These are phyloP conservation scores for Desmodus rotundus DNA, from an alignment of 2,113 vertebrate genomes.

Conservation along the genomic window DNA sequence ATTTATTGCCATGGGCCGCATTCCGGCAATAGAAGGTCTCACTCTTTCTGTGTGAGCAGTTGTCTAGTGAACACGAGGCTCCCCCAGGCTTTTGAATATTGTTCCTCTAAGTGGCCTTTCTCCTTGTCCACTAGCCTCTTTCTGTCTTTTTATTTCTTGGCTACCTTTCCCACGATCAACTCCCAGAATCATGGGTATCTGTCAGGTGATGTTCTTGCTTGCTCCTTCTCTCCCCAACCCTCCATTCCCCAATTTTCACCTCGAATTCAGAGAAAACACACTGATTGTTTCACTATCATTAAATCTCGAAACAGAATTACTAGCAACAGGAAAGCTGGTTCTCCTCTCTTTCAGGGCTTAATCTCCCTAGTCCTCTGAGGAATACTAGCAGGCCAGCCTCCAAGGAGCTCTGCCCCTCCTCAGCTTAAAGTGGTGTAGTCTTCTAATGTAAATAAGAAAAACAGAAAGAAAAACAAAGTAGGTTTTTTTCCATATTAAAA, in stretches of 20 bases:
- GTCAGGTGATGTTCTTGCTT: background rate
- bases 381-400: background rate
- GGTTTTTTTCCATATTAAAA: background rate
- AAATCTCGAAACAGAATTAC: background rate
- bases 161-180: background rate
- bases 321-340: background rate
- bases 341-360: background rate
- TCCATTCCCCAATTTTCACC: background rate
- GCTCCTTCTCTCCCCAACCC: background rate
- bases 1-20: rapidly evolving
- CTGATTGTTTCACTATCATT: background rate
- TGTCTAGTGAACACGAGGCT: background rate
- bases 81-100: background rate
- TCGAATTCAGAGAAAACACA: background rate
- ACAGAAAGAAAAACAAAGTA: background rate
- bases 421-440: background rate
- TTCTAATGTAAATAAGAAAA: background rate
- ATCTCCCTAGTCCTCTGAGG: background rate
- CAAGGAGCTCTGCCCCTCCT: rapidly evolving
- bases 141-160: background rate
- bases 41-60: background rate
- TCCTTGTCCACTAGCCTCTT: background rate
- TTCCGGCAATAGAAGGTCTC: background rate
- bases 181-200: background rate
- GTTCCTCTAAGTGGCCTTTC: background rate